These are phyloP conservation scores for Xylota segnis DNA, from an alignment of 2,888 invertebrate species.

Conservation along the genomic window DNA sequence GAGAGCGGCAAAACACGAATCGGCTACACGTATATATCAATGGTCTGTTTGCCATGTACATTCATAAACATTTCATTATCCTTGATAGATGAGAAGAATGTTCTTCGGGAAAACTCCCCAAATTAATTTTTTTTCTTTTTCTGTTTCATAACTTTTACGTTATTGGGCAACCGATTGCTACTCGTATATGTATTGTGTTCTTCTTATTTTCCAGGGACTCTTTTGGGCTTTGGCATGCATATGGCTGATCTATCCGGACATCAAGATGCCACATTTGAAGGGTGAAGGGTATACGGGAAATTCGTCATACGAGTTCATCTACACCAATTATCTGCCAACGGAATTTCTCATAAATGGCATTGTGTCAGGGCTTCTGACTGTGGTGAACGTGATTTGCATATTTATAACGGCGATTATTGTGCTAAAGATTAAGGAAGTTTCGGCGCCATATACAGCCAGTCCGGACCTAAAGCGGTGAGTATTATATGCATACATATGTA, in stretches of 20 bases:
- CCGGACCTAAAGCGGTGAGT: constrained; percentile 88
- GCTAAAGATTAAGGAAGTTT: constrained; percentile 93
- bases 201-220: constrained; percentile 86
- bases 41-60: constrained; percentile 37
- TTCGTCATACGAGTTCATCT: constrained; percentile 88
- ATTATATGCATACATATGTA: not conserved
- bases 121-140: constrained; percentile 16
- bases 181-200: not conserved
- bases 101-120: not conserved
- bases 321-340: constrained; percentile 90
- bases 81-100: constrained; percentile 35
- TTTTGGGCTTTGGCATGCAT: constrained; percentile 91
- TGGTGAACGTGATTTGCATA: constrained; percentile 93
- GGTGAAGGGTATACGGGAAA: constrained; percentile 88
- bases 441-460: constrained; percentile 91
- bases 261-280: constrained; percentile 89
- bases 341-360: constrained; percentile 92
- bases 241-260: constrained; percentile 88
- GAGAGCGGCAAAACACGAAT: constrained; percentile 18
- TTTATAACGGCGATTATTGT: constrained; percentile 92
- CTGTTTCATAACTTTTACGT: constrained; percentile 40
- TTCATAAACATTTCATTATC: constrained; percentile 49
- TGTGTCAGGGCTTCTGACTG: constrained; percentile 91
- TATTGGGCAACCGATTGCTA: constrained; percentile 10
- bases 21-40: constrained; percentile 13